Conservation (phyloP, 2,113 vertebrate species). For the Tretioscincus oriximinensis region DNA sequence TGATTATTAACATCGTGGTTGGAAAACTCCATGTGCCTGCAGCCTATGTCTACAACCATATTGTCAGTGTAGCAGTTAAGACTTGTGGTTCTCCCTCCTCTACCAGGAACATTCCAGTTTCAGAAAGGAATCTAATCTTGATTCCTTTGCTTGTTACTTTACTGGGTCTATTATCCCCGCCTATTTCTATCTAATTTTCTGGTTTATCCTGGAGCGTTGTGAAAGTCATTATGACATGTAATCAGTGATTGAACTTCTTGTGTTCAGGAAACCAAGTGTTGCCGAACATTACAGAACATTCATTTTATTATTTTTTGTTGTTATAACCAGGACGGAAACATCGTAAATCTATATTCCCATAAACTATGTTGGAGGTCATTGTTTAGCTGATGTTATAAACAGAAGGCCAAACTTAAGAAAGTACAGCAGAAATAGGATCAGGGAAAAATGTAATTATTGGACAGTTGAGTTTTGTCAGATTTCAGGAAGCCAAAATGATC, state of each 20-base stretch:
- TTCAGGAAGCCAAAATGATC: too few relatives aligned
- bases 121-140: slow-evolving; percentile 13
- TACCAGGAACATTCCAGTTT: neutral
- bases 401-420: neutral
- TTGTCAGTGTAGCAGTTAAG: neutral
- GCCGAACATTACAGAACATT: neutral
- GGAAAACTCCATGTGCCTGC: too few relatives aligned
- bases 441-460: too few relatives aligned
- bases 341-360: neutral
- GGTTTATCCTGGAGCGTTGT: slow-evolving; percentile 13
- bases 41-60: neutral
- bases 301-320: neutral
- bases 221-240: slow-evolving; percentile 24
- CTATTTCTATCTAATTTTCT: slow-evolving; percentile 26
- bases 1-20: too few relatives aligned
- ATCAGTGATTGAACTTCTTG: slow-evolving; percentile 6
- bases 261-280: slow-evolving; percentile 4
- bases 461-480: too few relatives aligned
- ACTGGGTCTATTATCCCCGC: neutral
- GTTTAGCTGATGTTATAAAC: neutral
- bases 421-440: too few relatives aligned
- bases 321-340: neutral
- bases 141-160: neutral
- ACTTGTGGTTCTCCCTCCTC: neutral
- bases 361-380: neutral